Evolutionary conservation across 2,888 invertebrate species (phyloP).

Genomic region (Idaea biselata): DNA sequence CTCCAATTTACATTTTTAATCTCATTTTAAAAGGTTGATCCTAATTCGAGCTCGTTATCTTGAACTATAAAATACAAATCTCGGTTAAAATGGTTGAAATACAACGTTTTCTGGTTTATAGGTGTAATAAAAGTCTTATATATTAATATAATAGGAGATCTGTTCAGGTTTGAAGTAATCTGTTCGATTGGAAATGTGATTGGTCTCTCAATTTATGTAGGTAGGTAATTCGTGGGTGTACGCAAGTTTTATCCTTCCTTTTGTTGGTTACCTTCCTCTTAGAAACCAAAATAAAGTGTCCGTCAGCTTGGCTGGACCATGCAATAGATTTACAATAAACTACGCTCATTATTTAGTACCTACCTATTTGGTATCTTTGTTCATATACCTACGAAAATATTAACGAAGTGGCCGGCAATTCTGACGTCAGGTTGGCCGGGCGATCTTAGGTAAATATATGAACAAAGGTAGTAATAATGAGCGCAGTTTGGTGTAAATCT

Average conservation of each 20-base stretch:
- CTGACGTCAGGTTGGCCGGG: too few species aligned
- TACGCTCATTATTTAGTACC: too few species aligned
- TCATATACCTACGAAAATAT: too few species aligned
- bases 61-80: conserved; percentile 8
- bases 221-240: conserved; percentile 21
- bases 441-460: too few species aligned
- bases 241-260: background rate
- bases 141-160: conserved; percentile 34
- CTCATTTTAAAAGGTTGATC: conserved; percentile 4
- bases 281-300: too few species aligned
- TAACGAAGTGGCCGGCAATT: too few species aligned
- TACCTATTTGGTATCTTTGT: too few species aligned
- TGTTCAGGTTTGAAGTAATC: conserved; percentile 35
- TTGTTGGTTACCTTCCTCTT: background rate
- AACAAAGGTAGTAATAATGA: too few species aligned
- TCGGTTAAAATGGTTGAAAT: conserved; percentile 2
- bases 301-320: too few species aligned
- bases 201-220: conserved; percentile 24
- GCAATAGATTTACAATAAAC: too few species aligned
- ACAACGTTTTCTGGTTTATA: conserved; percentile 17
- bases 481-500: too few species aligned
- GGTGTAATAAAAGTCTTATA: conserved; percentile 31
- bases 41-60: conserved; percentile 14
- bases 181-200: conserved; percentile 26
- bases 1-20: conserved; percentile 43